phyloP scores from a whole-genome alignment of 2,113 vertebrate genomes.

The Macroglossus sobrinus region DNA sequence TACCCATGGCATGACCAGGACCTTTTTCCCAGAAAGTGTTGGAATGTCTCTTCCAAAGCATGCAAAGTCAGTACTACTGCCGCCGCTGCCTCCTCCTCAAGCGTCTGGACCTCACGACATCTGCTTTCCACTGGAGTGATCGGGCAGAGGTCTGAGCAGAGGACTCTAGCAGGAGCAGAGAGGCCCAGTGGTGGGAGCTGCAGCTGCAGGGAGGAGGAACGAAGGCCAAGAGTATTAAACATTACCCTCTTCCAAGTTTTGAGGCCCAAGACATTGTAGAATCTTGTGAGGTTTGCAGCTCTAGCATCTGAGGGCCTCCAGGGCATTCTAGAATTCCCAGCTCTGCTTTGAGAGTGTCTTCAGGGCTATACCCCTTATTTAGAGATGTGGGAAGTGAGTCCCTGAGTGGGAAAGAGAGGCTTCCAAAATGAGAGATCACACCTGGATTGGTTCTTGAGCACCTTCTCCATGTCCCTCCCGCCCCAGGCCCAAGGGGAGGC shows the following conservation, averaged over 20 bases:
- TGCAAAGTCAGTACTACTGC: constrained; percentile 84
- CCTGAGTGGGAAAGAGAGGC: background rate
- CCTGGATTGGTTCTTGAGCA: background rate
- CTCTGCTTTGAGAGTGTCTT: background rate
- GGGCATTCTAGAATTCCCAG: background rate
- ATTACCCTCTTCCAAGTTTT: background rate
- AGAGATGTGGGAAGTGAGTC: background rate
- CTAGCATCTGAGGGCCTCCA: background rate
- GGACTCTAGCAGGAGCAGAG: background rate
- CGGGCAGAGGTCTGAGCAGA: constrained; percentile 83
- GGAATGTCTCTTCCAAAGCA: constrained; percentile 75
- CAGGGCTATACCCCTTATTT: background rate
- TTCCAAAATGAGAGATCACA: background rate
- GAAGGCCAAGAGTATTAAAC: background rate
- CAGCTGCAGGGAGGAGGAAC: background rate
- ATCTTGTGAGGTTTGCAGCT: background rate
- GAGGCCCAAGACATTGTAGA: background rate
- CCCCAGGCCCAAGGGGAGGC: constrained; percentile 61
- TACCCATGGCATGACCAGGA: background rate
- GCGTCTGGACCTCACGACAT: constrained; percentile 88
- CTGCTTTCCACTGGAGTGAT: constrained; percentile 92
- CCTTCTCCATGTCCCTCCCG: background rate
- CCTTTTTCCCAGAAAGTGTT: constrained; percentile 75
- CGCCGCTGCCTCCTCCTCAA: constrained; percentile 88
- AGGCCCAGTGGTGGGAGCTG: background rate